A percentile compares a stretch with the other conserved stretches of the same genome.
Conservation (phyloP, 2,888 invertebrate species). For the Labia minor region DNA sequence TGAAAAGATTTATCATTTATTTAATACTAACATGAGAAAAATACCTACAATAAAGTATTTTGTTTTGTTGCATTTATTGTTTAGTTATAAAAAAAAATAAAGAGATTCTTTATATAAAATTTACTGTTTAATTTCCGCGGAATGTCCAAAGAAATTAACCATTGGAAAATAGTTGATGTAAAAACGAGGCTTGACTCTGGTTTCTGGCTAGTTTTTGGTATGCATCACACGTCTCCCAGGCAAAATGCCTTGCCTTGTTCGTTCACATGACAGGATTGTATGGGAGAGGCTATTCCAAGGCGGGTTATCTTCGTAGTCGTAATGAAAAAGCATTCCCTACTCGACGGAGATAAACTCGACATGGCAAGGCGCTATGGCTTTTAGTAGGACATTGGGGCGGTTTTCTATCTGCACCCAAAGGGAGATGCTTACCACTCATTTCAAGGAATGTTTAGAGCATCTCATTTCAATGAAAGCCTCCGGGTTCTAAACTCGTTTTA, state of each 20-base stretch:
- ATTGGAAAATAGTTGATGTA: neutral
- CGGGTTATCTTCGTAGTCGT: neutral
- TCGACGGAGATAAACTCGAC: neutral
- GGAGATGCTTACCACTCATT: neutral
- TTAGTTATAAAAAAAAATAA: too few relatives aligned
- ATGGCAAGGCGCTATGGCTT: conserved; percentile 13
- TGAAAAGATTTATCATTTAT: too few relatives aligned
- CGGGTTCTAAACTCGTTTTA: neutral
- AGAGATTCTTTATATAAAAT: too few relatives aligned
- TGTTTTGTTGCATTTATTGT: too few relatives aligned
- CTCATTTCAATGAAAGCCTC: neutral
- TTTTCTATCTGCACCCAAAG: neutral
- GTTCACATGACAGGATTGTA: conserved; percentile 5
- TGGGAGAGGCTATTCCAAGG: neutral
- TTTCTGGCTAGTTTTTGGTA: neutral
- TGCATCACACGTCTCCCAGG: neutral
- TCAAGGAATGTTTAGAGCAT: neutral
- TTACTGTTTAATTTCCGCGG: too few relatives aligned
- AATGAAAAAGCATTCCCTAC: conserved; percentile 4
- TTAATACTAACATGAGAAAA: too few relatives aligned
- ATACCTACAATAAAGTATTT: too few relatives aligned
- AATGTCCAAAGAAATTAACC: too few relatives aligned
- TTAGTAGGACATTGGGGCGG: neutral
- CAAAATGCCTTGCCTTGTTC: conserved; percentile 13
- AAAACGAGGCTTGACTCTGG: neutral